Evolutionary conservation across 2,113 vertebrate species (phyloP), one percentile per base, ranked within the genome.

Genomic region (Cairina moschata): DNA sequence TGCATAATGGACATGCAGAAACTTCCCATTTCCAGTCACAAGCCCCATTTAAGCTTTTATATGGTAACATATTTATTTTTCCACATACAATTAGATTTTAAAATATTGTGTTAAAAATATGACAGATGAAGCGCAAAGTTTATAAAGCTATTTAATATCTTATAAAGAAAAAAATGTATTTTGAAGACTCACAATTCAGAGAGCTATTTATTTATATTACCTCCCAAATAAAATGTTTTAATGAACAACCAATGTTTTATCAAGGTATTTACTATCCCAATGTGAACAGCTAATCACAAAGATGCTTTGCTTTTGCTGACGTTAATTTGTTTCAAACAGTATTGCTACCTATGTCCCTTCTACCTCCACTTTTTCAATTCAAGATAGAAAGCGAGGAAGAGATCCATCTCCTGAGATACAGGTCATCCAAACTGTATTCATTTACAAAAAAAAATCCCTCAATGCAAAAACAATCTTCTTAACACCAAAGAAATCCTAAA

Each of bases 311-410:
- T 69, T 93, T n/a, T 38, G 42, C 58, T 83, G 38, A 88, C 0
- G 0, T 0, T 0, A 0, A 17, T 6, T 17, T 0, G 0, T 63
- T 87, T 78, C 68, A 42, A 88, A 72, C 17, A 65, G 25, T 31
- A 80, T 32, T 2, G 13, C 6, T 48, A 31, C 16, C 38, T 36
- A 4, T 6, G 9, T 31, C 15, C 50, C 42, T 76, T 12, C n/a
- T 80, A 71, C 20, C 28, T 68, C 52, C 8, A 38, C 14, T 29
- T 74, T 60, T 34, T 23, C 55, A 81, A 1, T 11, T 62, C 48
- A 8, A 54, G 38, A 54, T 13, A 12, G 9, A 54, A 77, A 86
- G 48, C 17, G 60, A 63, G 17, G 13, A 63, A 15, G 13, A 86
- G 85, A 73, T 6, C 9, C 20, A n/a, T 17, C 8, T 20, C 29